Evolutionary conservation across 2,113 vertebrate genomes (phyloP).

Genomic region (Amblyornis subalaris): DNA sequence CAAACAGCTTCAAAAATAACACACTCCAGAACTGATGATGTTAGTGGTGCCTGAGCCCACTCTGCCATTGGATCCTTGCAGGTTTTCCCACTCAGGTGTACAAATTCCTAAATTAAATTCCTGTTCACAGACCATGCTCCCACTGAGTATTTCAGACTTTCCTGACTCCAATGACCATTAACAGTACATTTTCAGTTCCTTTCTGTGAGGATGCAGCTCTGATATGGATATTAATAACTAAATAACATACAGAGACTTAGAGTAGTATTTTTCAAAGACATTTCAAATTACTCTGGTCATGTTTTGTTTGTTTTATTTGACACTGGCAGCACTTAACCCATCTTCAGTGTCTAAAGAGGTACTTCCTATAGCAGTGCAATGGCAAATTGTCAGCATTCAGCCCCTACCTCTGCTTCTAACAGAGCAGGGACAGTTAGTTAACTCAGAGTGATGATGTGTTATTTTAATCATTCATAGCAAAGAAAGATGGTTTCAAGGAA

Average conservation of each 20-base stretch:
- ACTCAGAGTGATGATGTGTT: neutral
- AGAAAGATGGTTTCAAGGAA: slow-evolving; percentile 6
- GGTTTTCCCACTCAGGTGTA: neutral
- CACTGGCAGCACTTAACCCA: neutral
- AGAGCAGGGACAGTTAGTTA: neutral
- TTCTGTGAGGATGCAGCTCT: neutral
- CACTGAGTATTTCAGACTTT: neutral
- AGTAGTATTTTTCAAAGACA: neutral
- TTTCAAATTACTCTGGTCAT: neutral
- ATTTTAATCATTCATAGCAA: slow-evolving; percentile 2
- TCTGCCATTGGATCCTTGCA: neutral
- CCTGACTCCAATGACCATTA: neutral
- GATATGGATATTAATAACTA: neutral
- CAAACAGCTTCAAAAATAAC: neutral
- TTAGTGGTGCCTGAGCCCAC: neutral
- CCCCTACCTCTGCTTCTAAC: neutral
- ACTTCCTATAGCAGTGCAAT: neutral
- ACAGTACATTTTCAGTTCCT: neutral
- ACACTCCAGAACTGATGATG: accelerated
- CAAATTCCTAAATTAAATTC: neutral
- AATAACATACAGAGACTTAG: neutral
- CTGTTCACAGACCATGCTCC: neutral
- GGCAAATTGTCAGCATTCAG: slow-evolving; percentile 16
- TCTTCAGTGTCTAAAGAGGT: neutral
- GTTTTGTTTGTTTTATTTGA: neutral